These are phyloP conservation scores for Eciton burchellii DNA, from an alignment of 1,140 invertebrate species.

Conservation along the genomic window DNA sequence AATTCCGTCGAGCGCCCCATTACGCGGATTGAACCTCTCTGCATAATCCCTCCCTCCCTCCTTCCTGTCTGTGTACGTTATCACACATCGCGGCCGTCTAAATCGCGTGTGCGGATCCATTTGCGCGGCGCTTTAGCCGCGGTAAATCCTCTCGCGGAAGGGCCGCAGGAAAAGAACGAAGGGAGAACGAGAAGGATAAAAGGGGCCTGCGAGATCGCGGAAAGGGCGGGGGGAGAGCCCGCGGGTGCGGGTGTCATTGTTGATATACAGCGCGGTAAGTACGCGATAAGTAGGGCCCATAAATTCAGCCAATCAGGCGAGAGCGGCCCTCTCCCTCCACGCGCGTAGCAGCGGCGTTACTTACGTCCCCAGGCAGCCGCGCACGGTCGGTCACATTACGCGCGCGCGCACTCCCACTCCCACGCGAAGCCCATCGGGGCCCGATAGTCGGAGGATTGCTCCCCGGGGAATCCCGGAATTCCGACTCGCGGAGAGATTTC, in stretches of 20 bases:
- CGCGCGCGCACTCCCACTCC: constrained; percentile 63
- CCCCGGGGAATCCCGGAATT: constrained; percentile 61
- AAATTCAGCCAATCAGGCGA: constrained; percentile 84
- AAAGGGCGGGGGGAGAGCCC: constrained; percentile 75
- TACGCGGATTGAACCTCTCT: too few relatives aligned
- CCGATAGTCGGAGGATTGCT: constrained; percentile 61
- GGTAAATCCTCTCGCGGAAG: constrained; percentile 53
- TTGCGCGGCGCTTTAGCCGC: constrained; percentile 66
- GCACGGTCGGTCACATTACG: constrained; percentile 68
- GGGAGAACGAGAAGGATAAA: constrained; percentile 64
- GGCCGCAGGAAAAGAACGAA: constrained; percentile 13
- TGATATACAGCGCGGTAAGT: constrained; percentile 86
- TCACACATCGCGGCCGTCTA: constrained; percentile 13
- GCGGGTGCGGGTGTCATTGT: constrained; percentile 85
- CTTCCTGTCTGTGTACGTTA: too few relatives aligned
- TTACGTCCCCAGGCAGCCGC: constrained; percentile 63
- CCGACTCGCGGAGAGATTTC: constrained; percentile 34
- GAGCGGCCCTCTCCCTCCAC: constrained; percentile 69
- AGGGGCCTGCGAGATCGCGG: constrained; percentile 40
- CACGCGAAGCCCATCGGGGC: constrained; percentile 70
- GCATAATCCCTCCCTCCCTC: too few relatives aligned
- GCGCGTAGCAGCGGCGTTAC: constrained; percentile 72
- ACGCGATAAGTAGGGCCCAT: constrained; percentile 85
- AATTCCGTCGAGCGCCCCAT: too few relatives aligned
- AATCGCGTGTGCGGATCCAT: constrained; percentile 49